These are phyloP conservation scores for Melanogrammus aeglefinus DNA, from an alignment of 2,797 vertebrate genomes.

Conservation along the genomic window DNA sequence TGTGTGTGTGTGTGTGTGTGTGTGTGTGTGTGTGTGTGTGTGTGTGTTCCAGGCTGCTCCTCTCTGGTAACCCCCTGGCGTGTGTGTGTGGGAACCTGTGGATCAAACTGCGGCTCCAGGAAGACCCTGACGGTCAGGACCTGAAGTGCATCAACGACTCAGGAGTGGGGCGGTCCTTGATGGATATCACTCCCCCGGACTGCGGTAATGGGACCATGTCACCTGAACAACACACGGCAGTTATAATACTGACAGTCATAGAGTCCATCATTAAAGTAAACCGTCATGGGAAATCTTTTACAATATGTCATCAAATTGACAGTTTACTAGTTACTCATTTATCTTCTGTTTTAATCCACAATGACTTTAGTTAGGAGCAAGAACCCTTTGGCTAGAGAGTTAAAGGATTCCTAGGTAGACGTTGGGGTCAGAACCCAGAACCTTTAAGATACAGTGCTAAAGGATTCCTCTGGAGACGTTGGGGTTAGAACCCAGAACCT, in stretches of 20 bases:
- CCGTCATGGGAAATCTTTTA: background rate
- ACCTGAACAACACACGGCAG: background rate
- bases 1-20: background rate
- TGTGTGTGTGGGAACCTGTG: conserved; percentile 95
- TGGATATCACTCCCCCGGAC: conserved; percentile 80
- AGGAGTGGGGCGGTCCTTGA: conserved; percentile 72
- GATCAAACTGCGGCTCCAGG: conserved; percentile 85
- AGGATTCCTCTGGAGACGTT: too few relatives aligned
- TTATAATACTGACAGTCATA: background rate
- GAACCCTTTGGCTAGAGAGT: too few relatives aligned
- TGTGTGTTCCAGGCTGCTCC: conserved; percentile 60
- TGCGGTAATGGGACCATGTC: conserved; percentile 83
- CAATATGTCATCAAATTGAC: too few relatives aligned
- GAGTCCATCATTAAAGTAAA: background rate
- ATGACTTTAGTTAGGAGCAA: too few relatives aligned
- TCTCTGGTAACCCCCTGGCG: conserved; percentile 88
- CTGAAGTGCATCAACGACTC: conserved; percentile 83
- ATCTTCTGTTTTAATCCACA: too few relatives aligned
- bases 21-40: background rate
- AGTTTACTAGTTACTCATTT: too few relatives aligned
- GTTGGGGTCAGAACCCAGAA: too few relatives aligned
- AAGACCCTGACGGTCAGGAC: conserved; percentile 79
- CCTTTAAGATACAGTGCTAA: too few relatives aligned
- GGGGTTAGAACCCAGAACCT: too few relatives aligned
- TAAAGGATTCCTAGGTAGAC: too few relatives aligned